Evolutionary conservation across 2,888 invertebrate genomes (phyloP).

Genomic region (Dasypogon diadema): DNA sequence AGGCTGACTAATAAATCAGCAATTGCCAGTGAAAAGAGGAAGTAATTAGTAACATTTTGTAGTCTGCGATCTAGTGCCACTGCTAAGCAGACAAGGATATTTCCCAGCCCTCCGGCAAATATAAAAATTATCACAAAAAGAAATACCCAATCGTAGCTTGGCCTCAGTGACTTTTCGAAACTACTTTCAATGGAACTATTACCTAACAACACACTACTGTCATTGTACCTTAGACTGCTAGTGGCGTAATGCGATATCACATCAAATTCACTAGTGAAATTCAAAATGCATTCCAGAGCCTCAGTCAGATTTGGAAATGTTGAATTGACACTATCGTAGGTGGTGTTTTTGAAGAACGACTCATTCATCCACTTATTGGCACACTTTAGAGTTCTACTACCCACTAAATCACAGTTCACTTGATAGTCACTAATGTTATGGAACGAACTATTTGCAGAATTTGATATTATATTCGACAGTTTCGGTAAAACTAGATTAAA

Average conservation of each 20-base stretch:
- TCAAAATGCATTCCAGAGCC: constrained; percentile 54
- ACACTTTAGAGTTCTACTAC: constrained; percentile 59
- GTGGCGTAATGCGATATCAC: constrained; percentile 38
- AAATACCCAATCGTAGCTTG: constrained; percentile 82
- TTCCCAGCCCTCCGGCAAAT: constrained; percentile 89
- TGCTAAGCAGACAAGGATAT: constrained; percentile 93
- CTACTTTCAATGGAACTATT: constrained; percentile 10
- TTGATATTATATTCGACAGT: constrained; percentile 57
- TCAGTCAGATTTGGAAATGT: constrained; percentile 45
- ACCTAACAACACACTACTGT: constrained; percentile 2
- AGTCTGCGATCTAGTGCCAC: constrained; percentile 89
- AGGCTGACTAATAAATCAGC: constrained; percentile 94
- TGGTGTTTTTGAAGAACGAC: constrained; percentile 54
- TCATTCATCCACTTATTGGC: constrained; percentile 51
- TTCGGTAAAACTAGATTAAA: constrained; percentile 64
- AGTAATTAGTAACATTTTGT: constrained; percentile 97
- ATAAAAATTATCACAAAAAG: constrained; percentile 88
- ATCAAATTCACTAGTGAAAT: constrained; percentile 51
- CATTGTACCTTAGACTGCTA: not conserved
- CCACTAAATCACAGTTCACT: constrained; percentile 59
- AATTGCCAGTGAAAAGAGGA: constrained; percentile 90
- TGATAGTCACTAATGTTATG: constrained; percentile 57
- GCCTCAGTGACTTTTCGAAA: not conserved
- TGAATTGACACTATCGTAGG: constrained; percentile 49
- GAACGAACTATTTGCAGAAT: constrained; percentile 33